Base-by-base conservation (phyloP, 2,797 vertebrate genomes). In the Cichlasoma orientale region DNA sequence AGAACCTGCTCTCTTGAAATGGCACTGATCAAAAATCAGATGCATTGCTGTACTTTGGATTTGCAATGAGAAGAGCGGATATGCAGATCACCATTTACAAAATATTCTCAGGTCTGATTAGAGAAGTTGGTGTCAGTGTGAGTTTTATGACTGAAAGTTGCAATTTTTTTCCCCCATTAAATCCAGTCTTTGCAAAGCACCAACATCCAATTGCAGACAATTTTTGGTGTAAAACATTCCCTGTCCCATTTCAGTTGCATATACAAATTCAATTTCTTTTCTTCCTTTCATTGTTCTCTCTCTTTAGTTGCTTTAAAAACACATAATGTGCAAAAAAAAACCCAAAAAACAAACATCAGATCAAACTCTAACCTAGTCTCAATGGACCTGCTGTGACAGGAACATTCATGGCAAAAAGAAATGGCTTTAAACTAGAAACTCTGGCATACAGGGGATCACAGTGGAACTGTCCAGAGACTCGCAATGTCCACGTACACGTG, bases 381-480 rank as follows among this genome's bases (percentile, higher is more conserved):
- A 80, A 75, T 36, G 56, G 68, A 89, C 55, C 61, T 9, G 63
- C 69, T 80, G 63, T 75, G 41, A 87, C 61, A 63, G 25, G 44
- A 73, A 86, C 80, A 85, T 89, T 86, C 75, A 85, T 78, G 25
- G 61, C 73, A 55, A 73, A 79, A 80, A 82, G 19, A 44, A 56
- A 77, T 41, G 59, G 77, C 82, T 88, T 86, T 82, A 82, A 74
- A 88, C 86, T 78, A 86, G 59, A 85, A 82, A 85, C 79, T 86
- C 31, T 75, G 69, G 88, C 29, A 63, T 66, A 91, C 77, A 88
- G 78, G 75, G 85, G 69, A 89, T 96, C 95, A 96, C 95, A 95
- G 94, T 96, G 93, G 89, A 92, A 92, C 77, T 85, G 81, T 89
- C 82, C 41, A 79, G 33, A 80, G 44, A 82, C 88, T 52, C 75